Conservation (phyloP, 2,888 invertebrate species). For the Polyommatus iphigenia region DNA sequence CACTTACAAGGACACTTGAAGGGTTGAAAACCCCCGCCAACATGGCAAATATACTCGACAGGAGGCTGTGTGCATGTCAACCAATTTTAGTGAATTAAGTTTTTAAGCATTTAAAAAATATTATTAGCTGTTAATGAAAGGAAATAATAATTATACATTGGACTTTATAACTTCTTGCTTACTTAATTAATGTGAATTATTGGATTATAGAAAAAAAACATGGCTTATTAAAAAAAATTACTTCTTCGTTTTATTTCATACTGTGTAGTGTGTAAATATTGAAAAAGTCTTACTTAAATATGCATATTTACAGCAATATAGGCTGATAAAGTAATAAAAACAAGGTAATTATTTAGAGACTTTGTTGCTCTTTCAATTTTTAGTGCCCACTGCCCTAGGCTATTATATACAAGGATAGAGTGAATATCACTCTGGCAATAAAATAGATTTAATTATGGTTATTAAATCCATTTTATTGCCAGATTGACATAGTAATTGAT, state of each 20-base stretch:
- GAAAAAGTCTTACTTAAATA: too few relatives aligned
- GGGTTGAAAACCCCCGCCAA: slow-evolving; percentile 25
- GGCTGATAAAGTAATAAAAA: neutral
- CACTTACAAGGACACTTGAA: slow-evolving; percentile 23
- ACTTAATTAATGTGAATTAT: too few relatives aligned
- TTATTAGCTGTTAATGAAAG: neutral
- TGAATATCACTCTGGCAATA: too few relatives aligned
- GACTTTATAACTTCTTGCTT: neutral
- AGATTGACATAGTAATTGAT: neutral
- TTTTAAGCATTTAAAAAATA: neutral
- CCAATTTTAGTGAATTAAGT: neutral
- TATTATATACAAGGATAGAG: too few relatives aligned
- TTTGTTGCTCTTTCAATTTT: neutral
- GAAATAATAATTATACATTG: neutral
- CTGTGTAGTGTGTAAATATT: too few relatives aligned
- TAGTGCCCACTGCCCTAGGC: neutral
- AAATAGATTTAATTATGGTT: too few relatives aligned
- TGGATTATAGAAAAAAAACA: too few relatives aligned
- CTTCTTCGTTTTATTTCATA: too few relatives aligned
- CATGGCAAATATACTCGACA: slow-evolving; percentile 15
- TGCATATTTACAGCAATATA: neutral
- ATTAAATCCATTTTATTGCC: neutral
- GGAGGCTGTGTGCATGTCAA: neutral
- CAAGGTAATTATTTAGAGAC: neutral
- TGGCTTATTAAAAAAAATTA: too few relatives aligned